A percentile compares a stretch with the other conserved stretches of the same genome.
These are phyloP conservation scores for Drosophila takahashii DNA, from an alignment of 1,140 invertebrate species.

Conservation along the genomic window DNA sequence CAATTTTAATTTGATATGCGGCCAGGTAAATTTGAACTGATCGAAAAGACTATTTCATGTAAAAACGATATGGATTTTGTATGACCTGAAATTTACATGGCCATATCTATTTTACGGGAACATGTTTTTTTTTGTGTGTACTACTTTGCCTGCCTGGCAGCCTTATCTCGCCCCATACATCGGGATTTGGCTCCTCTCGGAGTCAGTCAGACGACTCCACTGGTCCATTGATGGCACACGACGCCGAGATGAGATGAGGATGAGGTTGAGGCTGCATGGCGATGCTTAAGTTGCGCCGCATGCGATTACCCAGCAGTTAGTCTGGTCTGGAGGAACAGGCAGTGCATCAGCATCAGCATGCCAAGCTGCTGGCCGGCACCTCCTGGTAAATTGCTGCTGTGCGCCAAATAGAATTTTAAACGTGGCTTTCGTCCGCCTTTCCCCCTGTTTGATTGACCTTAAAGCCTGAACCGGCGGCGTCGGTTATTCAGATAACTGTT, in stretches of 20 bases:
- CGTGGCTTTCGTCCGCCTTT: conserved; percentile 32
- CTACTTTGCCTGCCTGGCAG: conserved; percentile 14
- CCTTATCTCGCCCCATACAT: conserved; percentile 69
- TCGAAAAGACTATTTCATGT: too few species aligned
- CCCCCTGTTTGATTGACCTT: conserved; percentile 69
- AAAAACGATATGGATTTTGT: too few species aligned
- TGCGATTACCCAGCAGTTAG: conserved; percentile 82
- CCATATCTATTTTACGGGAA: too few species aligned
- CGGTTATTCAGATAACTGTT: conserved; percentile 63
- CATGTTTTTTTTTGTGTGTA: too few species aligned
- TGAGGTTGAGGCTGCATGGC: conserved; percentile 42
- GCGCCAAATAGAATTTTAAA: conserved; percentile 78
- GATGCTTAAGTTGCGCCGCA: conserved; percentile 75
- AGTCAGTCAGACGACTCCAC: conserved; percentile 6
- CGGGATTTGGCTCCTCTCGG: conserved; percentile 38
- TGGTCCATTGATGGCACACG: conserved; percentile 70
- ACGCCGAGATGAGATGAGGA: conserved; percentile 45
- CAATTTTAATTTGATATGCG: too few species aligned
- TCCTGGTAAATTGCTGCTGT: conserved; percentile 75
- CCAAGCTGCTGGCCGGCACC: conserved; percentile 38
- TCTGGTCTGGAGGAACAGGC: conserved; percentile 52
- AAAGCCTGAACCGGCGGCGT: conserved; percentile 68
- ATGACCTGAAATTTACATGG: too few species aligned
- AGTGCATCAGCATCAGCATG: conserved; percentile 72
- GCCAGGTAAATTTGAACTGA: too few species aligned